phyloP scores from a whole-genome alignment of 2,113 vertebrate species.

The Peucedramus taeniatus region DNA sequence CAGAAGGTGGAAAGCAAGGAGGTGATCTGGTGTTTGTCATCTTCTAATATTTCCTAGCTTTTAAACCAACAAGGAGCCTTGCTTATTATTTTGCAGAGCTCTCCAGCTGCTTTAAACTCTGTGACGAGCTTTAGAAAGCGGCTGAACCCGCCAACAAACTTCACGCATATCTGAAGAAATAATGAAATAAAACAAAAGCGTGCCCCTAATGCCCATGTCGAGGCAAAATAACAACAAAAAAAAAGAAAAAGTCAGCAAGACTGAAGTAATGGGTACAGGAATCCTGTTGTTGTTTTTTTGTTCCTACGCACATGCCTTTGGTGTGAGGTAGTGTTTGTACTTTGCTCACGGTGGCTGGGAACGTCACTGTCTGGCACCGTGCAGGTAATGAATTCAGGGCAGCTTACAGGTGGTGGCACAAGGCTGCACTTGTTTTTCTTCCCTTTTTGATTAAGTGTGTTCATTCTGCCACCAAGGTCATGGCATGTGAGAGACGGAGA shows the following conservation, averaged over 20 bases:
- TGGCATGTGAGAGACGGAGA: background rate
- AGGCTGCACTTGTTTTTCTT: conserved; percentile 15
- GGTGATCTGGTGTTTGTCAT: background rate
- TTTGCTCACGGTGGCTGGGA: conserved; percentile 12
- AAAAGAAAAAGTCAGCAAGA: background rate
- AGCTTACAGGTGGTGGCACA: conserved; percentile 50
- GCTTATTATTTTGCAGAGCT: background rate
- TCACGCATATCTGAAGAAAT: background rate
- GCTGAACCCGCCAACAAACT: background rate
- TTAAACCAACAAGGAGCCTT: background rate
- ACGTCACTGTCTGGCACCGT: conserved; percentile 40
- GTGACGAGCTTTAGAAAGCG: background rate
- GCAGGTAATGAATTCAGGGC: conserved; percentile 40
- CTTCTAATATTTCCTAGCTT: background rate
- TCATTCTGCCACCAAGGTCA: conserved; percentile 20
- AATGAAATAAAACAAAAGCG: background rate
- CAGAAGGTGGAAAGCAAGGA: background rate
- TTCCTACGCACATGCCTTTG: conserved; percentile 59
- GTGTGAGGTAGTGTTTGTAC: conserved; percentile 50
- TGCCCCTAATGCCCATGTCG: background rate
- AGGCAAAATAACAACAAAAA: background rate
- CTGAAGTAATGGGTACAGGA: conserved; percentile 33
- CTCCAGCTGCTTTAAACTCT: background rate
- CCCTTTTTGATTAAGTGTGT: background rate
- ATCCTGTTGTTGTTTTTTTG: conserved; percentile 59